phyloP scores from a whole-genome alignment of 2,888 invertebrate genomes.

The Acrobasis suavella region DNA sequence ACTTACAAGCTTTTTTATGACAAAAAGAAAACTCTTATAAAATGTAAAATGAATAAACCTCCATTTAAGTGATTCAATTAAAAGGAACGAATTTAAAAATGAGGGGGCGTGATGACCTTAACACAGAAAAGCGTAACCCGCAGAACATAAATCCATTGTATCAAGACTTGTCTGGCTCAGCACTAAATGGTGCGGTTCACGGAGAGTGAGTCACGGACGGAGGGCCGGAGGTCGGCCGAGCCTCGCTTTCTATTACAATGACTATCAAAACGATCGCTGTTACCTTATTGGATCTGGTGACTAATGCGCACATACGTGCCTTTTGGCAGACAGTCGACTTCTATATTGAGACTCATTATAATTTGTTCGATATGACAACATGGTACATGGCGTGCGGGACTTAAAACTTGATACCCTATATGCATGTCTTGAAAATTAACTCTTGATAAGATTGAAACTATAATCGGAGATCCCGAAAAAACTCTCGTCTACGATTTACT shows the following conservation, averaged over 20 bases:
- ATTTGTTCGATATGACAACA: background rate
- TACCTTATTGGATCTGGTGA: constrained; percentile 23
- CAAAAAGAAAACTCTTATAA: no score
- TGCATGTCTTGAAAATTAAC: no score
- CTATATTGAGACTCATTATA: no score
- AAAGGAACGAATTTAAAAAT: background rate
- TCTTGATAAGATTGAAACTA: no score
- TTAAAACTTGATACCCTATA: no score
- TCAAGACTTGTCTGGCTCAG: constrained; percentile 1
- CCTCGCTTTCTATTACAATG: constrained; percentile 51
- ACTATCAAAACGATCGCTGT: constrained; percentile 15
- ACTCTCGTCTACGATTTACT: no score
- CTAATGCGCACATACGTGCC: constrained; percentile 13
- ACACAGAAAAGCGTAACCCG: constrained; percentile 7
- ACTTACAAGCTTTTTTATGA: no score
- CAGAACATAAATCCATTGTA: constrained; percentile 4
- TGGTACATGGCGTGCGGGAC: no score
- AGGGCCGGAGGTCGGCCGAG: constrained; percentile 46
- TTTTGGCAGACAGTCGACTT: background rate
- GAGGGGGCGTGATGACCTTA: background rate
- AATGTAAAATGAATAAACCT: no score
- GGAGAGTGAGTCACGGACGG: constrained; percentile 46
- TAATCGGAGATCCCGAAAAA: no score
- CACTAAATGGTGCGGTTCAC: constrained; percentile 24
- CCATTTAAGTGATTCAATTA: no score